A percentile compares a stretch with the other conserved stretches of the same genome.
Evolutionary conservation across 2,888 invertebrate species (phyloP).

Genomic region (Eulithis prunata): DNA sequence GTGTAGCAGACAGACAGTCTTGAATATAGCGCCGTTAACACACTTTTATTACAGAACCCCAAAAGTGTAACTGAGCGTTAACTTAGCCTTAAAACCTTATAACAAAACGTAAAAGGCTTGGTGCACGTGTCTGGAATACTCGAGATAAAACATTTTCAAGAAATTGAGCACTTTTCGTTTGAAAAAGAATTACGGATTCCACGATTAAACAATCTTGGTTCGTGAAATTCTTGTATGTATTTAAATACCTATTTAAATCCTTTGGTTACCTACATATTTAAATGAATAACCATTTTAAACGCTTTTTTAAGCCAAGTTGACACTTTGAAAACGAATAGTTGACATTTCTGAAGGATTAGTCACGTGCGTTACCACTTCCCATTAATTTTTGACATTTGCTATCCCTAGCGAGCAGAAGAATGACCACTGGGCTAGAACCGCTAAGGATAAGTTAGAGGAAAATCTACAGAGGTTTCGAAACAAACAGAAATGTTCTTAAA

Average conservation of each 20-base stretch:
- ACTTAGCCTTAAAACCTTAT: conserved; percentile 17
- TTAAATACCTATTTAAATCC: background rate
- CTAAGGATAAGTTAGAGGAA: no score
- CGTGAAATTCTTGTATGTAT: background rate
- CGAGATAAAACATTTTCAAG: conserved; percentile 9
- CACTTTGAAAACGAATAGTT: no score
- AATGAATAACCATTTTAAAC: background rate
- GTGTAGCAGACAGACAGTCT: background rate
- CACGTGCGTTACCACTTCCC: no score
- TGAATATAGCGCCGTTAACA: background rate
- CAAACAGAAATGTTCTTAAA: no score
- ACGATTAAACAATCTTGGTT: background rate
- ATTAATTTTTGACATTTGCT: no score
- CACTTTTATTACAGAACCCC: background rate
- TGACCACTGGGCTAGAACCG: no score
- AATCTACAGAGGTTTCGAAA: no score
- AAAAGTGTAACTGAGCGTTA: conserved; percentile 11
- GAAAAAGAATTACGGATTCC: conserved; percentile 15
- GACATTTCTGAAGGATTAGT: no score
- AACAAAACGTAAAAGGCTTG: conserved; percentile 24
- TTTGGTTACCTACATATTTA: background rate
- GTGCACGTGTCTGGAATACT: conserved; percentile 26
- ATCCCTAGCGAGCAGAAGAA: no score
- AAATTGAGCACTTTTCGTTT: conserved; percentile 5
- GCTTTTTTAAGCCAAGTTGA: no score